Conservation (phyloP, 2,113 vertebrate species). For the Corapipo altera region DNA sequence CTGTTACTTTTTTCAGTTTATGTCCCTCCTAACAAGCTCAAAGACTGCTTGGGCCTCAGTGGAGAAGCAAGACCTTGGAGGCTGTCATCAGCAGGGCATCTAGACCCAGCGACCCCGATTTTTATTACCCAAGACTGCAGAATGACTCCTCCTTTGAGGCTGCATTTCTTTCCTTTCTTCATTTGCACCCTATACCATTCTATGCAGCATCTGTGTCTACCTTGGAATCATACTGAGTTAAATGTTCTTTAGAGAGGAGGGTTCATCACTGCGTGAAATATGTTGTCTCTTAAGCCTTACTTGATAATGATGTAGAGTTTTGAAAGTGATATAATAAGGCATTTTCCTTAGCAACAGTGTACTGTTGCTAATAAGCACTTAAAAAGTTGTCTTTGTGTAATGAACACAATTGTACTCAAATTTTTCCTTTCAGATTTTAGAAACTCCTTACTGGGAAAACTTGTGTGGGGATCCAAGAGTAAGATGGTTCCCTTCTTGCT, state of each 20-base stretch:
- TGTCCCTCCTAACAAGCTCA: not conserved
- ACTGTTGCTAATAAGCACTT: not conserved
- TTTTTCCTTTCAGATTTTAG: not conserved
- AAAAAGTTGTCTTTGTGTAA: not conserved
- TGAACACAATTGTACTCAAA: not conserved
- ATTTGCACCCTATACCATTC: not conserved
- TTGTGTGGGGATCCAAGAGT: not conserved
- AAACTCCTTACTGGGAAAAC: not conserved
- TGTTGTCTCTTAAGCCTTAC: not conserved
- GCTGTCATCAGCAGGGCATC: not conserved
- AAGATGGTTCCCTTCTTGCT: not conserved
- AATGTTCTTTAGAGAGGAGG: not conserved
- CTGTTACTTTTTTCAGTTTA: not conserved
- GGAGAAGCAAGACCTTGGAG: not conserved
- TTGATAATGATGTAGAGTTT: not conserved
- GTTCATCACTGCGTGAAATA: not conserved
- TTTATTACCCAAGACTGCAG: not conserved
- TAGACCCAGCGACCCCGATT: not conserved
- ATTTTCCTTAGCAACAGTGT: not conserved
- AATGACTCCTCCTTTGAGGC: not conserved
- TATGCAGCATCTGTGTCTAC: not conserved
- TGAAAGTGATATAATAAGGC: not conserved
- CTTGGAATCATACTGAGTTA: not conserved
- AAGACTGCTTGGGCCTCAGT: not conserved
- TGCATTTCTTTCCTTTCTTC: rapidly evolving